Evolutionary conservation across 2,888 invertebrate genomes (phyloP).

Genomic region (Yponomeuta malinellus): DNA sequence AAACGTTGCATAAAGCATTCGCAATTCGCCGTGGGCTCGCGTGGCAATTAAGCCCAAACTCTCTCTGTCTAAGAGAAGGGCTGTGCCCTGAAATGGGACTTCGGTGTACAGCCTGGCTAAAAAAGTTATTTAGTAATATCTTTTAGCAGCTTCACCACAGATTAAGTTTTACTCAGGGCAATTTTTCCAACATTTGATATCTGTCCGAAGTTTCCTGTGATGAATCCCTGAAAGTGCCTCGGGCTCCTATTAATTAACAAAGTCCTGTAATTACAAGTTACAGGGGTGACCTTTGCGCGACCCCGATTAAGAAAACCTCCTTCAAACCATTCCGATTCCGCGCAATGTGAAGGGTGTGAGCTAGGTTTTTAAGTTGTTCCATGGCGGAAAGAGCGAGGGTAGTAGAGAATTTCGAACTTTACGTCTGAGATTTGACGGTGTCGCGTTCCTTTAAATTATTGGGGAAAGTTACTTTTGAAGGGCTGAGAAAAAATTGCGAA

Average conservation of each 20-base stretch:
- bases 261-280: conserved; percentile 42
- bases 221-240: not conserved
- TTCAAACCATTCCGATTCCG: not conserved
- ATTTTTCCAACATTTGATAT: not conserved
- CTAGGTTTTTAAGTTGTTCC: not conserved
- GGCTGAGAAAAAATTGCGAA: not conserved
- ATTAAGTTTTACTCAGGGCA: too few species aligned
- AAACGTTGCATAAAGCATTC: too few species aligned
- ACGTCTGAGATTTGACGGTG: not conserved
- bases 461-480: not conserved
- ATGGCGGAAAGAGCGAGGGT: not conserved
- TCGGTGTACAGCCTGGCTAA: too few species aligned
- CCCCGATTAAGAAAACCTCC: not conserved
- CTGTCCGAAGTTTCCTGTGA: not conserved
- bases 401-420: not conserved
- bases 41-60: too few species aligned
- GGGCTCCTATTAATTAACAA: conserved; percentile 60
- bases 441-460: not conserved
- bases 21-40: too few species aligned
- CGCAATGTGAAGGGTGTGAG: not conserved
- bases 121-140: too few species aligned
- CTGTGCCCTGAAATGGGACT: too few species aligned
- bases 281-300: not conserved
- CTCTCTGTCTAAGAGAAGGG: too few species aligned
- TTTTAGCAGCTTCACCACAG: too few species aligned